Conservation (phyloP, 2,888 invertebrate species). For the Zele albiditarsus region DNA sequence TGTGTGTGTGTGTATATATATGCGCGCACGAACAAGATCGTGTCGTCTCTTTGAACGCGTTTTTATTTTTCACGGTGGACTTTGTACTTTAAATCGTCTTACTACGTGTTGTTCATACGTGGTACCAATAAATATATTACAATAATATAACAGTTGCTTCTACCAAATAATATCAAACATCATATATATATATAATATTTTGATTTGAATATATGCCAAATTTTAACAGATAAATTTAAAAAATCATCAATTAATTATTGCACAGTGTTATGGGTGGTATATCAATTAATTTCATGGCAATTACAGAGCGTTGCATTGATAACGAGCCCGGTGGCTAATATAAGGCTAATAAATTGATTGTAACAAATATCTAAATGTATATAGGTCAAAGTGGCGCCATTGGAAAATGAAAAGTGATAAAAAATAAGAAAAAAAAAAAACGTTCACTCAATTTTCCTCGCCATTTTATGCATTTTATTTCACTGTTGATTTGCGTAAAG, state of each 20-base stretch:
- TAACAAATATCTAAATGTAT: slow-evolving; percentile 4
- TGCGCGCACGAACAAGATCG: slow-evolving; percentile 19
- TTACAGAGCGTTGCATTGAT: neutral
- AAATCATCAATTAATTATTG: slow-evolving; percentile 1
- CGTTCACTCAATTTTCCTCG: neutral
- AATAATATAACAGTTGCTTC: too few species aligned
- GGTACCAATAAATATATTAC: neutral
- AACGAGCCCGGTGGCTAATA: neutral
- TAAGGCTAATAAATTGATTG: slow-evolving; percentile 5
- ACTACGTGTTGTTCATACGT: neutral
- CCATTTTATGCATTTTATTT: neutral
- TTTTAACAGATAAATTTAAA: neutral
- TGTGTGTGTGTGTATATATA: neutral
- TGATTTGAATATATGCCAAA: too few species aligned
- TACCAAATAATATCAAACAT: too few species aligned
- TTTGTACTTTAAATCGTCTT: slow-evolving; percentile 21
- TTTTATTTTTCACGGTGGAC: slow-evolving; percentile 19
- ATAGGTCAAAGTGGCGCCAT: neutral
- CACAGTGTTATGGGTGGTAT: neutral
- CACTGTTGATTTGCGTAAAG: neutral
- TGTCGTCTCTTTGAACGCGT: neutral
- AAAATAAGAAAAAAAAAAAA: slow-evolving; percentile 7
- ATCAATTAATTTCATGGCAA: slow-evolving; percentile 14
- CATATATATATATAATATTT: too few species aligned
- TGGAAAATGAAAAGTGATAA: neutral